Percentiles rank a stretch among this genome's conserved stretches.
These are phyloP conservation scores for Spondyliosoma cantharus DNA, from an alignment of 2,797 vertebrate species.

Conservation along the genomic window DNA sequence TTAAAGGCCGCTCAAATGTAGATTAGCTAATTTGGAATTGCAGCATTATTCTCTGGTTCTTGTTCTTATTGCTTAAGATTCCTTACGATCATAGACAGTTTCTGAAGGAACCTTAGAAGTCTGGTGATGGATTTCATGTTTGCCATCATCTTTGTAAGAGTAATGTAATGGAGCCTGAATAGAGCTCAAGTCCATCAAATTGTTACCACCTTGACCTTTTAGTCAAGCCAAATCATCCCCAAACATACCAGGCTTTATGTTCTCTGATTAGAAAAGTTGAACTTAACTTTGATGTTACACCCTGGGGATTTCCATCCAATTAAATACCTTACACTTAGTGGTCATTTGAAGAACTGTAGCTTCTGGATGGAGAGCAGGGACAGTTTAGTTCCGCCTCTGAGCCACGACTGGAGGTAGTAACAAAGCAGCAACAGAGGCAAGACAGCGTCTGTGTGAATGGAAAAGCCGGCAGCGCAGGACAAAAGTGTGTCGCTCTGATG, in stretches of 20 bases:
- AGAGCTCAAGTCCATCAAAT: not conserved
- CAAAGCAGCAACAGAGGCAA: no score
- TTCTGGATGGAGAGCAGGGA: no score
- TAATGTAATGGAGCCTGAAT: not conserved
- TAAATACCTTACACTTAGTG: not conserved
- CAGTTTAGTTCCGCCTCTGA: no score
- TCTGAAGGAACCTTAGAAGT: no score
- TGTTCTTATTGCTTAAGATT: not conserved
- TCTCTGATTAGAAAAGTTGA: not conserved
- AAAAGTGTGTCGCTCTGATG: no score
- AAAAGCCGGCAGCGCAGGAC: no score
- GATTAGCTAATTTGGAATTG: not conserved
- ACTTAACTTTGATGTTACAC: not conserved
- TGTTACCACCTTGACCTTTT: not conserved
- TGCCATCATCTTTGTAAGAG: no score
- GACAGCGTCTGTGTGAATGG: no score
- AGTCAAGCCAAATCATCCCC: not conserved
- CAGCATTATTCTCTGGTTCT: not conserved
- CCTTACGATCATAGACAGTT: not conserved
- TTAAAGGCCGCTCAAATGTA: not conserved
- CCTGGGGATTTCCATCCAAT: not conserved
- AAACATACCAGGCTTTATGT: not conserved
- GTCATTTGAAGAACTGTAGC: not conserved
- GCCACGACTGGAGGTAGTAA: no score
- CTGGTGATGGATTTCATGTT: no score